Percentiles rank a stretch among this genome's conserved stretches.
These are phyloP conservation scores for Chaetogeoica ovagalla DNA, from an alignment of 2,888 invertebrate species.

Conservation along the genomic window DNA sequence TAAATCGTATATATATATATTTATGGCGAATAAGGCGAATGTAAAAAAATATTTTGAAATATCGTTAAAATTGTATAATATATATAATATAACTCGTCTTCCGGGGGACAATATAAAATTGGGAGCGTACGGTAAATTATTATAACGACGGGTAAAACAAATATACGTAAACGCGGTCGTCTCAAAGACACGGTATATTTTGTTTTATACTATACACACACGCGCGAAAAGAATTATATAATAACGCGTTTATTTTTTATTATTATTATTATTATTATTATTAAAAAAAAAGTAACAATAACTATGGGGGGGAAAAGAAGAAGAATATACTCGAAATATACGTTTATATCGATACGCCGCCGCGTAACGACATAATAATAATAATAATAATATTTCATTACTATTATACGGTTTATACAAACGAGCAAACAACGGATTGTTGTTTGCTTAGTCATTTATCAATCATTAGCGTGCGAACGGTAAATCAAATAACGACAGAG, in stretches of 20 bases:
- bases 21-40: too few species aligned
- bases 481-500: constrained; percentile 51
- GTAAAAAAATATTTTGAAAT: too few species aligned
- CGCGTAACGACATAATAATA: neutral
- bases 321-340: neutral
- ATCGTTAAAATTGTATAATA: too few species aligned
- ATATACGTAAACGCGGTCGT: neutral
- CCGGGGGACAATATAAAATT: too few species aligned
- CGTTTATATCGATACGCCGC: neutral
- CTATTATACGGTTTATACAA: constrained; percentile 24
- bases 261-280: too few species aligned
- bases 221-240: neutral
- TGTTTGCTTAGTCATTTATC: constrained; percentile 51
- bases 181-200: too few species aligned
- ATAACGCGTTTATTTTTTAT: neutral
- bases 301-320: neutral
- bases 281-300: neutral
- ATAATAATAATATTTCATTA: constrained; percentile 47
- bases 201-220: too few species aligned
- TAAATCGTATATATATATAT: too few species aligned
- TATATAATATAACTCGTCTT: too few species aligned
- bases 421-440: constrained; percentile 31
- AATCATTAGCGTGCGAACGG: constrained; percentile 45
- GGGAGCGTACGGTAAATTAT: neutral
- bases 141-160: neutral